phyloP scores from a whole-genome alignment of 2,113 vertebrate genomes.

The Amazona guildingii region DNA sequence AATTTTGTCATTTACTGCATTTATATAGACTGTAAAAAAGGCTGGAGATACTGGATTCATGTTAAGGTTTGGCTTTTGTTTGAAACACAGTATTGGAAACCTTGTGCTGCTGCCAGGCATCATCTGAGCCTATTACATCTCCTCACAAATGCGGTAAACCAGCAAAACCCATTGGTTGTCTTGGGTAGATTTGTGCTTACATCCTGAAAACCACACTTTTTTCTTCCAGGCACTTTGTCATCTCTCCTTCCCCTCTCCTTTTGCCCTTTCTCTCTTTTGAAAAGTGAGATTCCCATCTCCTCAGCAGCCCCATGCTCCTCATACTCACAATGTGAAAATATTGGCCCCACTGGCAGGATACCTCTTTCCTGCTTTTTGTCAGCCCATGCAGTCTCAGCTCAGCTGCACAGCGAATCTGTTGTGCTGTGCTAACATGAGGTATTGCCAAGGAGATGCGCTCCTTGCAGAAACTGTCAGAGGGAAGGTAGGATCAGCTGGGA shows the following conservation, averaged over 20 bases:
- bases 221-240: background rate
- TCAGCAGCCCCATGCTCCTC: background rate
- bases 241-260: background rate
- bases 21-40: background rate
- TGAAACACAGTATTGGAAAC: background rate
- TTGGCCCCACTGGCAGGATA: background rate
- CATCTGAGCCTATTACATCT: background rate
- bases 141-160: background rate
- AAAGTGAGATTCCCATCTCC: background rate
- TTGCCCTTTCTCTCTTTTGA: background rate
- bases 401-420: background rate
- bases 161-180: background rate
- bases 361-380: background rate
- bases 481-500: background rate
- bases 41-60: background rate
- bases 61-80: background rate
- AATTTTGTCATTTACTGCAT: background rate
- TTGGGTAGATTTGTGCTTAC: background rate
- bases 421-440: background rate
- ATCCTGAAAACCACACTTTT: background rate
- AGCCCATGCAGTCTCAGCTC: background rate
- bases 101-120: background rate
- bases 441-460: background rate
- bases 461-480: background rate
- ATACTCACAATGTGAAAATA: background rate